These are phyloP conservation scores for Synanceia verrucosa DNA, from an alignment of 2,797 vertebrate species.

Conservation along the genomic window DNA sequence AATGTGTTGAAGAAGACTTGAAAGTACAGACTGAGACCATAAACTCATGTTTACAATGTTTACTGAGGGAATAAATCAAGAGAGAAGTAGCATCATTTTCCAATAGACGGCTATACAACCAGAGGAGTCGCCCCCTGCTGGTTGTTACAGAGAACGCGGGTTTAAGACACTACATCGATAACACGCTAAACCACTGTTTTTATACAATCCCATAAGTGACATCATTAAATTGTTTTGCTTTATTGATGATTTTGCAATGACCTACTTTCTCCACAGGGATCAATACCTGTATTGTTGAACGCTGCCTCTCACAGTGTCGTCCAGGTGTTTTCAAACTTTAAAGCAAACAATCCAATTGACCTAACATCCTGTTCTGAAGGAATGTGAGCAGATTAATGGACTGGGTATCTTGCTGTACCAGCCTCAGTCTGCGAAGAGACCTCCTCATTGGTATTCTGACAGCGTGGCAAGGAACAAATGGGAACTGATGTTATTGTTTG, in stretches of 20 bases:
- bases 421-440: not conserved
- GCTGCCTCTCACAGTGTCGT: not conserved
- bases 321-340: not conserved
- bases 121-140: too few relatives aligned
- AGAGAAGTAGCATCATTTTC: too few relatives aligned
- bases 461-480: slow-evolving; percentile 50
- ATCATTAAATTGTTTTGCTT: not conserved
- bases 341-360: not conserved
- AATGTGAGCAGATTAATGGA: slow-evolving; percentile 38
- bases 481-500: slow-evolving; percentile 66
- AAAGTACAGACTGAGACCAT: too few relatives aligned
- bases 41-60: too few relatives aligned
- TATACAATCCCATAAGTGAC: not conserved
- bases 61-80: too few relatives aligned
- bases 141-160: too few relatives aligned
- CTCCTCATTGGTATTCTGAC: slow-evolving; percentile 62
- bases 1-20: too few relatives aligned
- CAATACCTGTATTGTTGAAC: not conserved
- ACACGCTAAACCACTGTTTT: not conserved
- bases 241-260: slow-evolving; percentile 3
- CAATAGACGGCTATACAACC: too few relatives aligned
- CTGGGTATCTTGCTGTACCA: slow-evolving; percentile 10
- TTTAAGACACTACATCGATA: too few relatives aligned
- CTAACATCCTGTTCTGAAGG: slow-evolving; percentile 8
- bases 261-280: slow-evolving; percentile 34